These are phyloP conservation scores for Epinotia bilunana DNA, from an alignment of 2,888 invertebrate species.

Conservation along the genomic window DNA sequence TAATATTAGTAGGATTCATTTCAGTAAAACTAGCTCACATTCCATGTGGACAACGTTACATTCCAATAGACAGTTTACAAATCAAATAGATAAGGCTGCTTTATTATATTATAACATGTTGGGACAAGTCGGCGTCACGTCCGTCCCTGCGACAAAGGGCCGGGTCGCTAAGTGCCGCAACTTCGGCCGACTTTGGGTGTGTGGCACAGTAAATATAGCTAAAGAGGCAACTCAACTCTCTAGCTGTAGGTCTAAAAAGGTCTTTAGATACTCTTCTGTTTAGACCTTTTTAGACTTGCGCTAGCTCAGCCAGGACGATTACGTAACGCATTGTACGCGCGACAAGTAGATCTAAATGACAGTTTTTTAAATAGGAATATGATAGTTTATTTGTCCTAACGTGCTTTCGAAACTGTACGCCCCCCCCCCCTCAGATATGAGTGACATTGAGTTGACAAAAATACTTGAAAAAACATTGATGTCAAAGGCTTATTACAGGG, in stretches of 20 bases:
- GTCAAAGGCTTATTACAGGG: too few relatives aligned
- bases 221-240: background rate
- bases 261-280: too few relatives aligned
- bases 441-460: too few relatives aligned
- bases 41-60: background rate
- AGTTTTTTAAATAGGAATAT: too few relatives aligned
- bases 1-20: background rate
- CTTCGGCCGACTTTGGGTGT: constrained; percentile 7
- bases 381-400: too few relatives aligned
- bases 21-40: background rate
- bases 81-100: background rate
- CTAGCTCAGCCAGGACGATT: too few relatives aligned
- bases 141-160: constrained; percentile 12
- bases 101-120: background rate
- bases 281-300: too few relatives aligned
- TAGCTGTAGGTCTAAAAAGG: background rate
- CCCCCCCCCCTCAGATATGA: too few relatives aligned
- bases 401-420: too few relatives aligned
- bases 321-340: too few relatives aligned
- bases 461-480: too few relatives aligned
- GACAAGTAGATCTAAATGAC: too few relatives aligned
- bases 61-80: background rate
- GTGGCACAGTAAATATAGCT: background rate
- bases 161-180: constrained; percentile 21
- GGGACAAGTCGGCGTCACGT: constrained; percentile 12